These are phyloP conservation scores for Callospermophilus lateralis DNA, from an alignment of 2,113 vertebrate species.

Conservation along the genomic window DNA sequence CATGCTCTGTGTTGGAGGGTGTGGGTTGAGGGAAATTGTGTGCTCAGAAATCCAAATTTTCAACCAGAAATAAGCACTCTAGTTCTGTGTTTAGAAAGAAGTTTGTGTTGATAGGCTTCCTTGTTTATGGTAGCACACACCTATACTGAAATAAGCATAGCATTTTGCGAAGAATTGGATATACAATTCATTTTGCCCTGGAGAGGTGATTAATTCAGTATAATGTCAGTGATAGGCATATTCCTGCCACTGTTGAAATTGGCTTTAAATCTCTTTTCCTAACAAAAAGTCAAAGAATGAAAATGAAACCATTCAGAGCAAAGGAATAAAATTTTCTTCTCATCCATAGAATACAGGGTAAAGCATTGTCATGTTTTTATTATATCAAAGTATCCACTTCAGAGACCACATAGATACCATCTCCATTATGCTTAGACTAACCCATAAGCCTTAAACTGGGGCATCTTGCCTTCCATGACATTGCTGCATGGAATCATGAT, in stretches of 20 bases:
- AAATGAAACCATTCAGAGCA: neutral
- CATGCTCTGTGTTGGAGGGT: constrained; percentile 45
- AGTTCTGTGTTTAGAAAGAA: neutral
- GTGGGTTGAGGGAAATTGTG: neutral
- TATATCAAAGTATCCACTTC: neutral
- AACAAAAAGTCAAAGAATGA: constrained; percentile 14
- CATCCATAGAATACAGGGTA: neutral
- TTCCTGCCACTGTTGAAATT: neutral
- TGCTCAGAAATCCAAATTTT: neutral
- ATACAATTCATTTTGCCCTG: neutral
- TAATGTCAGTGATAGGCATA: neutral
- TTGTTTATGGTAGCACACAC: neutral
- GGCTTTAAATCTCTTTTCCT: constrained; percentile 6
- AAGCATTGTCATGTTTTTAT: neutral
- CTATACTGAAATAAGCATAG: neutral
- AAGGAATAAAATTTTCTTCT: neutral
- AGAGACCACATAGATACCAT: neutral
- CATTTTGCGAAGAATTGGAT: neutral
- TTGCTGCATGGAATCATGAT: neutral
- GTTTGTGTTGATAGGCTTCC: neutral
- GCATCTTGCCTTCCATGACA: neutral
- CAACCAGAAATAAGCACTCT: neutral
- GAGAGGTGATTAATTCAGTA: neutral
- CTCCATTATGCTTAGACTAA: neutral
- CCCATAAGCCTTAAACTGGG: neutral